Conservation (phyloP, 2,113 vertebrate species). For the Hemibagrus wyckioides region DNA sequence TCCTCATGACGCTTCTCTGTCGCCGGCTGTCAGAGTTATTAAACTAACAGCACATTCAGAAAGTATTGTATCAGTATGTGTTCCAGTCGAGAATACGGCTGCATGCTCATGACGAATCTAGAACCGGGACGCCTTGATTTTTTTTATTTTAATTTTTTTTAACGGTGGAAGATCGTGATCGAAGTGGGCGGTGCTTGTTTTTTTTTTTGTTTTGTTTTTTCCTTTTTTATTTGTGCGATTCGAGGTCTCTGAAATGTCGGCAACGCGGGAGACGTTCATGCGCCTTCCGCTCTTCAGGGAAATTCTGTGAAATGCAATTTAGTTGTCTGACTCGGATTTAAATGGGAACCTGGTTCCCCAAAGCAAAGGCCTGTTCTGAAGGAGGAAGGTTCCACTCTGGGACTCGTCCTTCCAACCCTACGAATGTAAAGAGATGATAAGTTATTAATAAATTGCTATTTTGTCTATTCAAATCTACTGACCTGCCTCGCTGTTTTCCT, state of each 20-base stretch:
- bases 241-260: slow-evolving; percentile 54
- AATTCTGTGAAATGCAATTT: slow-evolving; percentile 84
- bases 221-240: slow-evolving; percentile 35
- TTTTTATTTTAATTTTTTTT: slow-evolving; percentile 15
- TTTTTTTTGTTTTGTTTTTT: neutral
- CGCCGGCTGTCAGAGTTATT: slow-evolving; percentile 10
- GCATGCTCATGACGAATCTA: slow-evolving; percentile 43
- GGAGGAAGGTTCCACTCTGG: slow-evolving; percentile 69
- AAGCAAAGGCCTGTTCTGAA: slow-evolving; percentile 69
- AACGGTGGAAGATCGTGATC: slow-evolving; percentile 55
- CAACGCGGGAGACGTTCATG: slow-evolving; percentile 69
- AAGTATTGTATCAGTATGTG: slow-evolving; percentile 38
- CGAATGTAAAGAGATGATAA: slow-evolving; percentile 96
- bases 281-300: slow-evolving; percentile 88
- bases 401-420: slow-evolving; percentile 73
- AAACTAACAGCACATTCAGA: slow-evolving; percentile 33
- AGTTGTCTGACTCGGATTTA: slow-evolving; percentile 44
- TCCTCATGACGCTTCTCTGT: slow-evolving; percentile 16
- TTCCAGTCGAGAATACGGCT: slow-evolving; percentile 29
- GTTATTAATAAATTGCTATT: slow-evolving; percentile 99
- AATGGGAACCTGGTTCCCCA: slow-evolving; percentile 50
- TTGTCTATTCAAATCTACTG: slow-evolving; percentile 83
- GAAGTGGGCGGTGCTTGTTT: slow-evolving; percentile 48
- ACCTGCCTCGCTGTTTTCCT: slow-evolving; percentile 37
- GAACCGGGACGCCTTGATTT: slow-evolving; percentile 32